Percentiles rank a stretch among this genome's conserved stretches.
phyloP scores from a whole-genome alignment of 2,113 vertebrate species.

The Callaeas wilsoni region DNA sequence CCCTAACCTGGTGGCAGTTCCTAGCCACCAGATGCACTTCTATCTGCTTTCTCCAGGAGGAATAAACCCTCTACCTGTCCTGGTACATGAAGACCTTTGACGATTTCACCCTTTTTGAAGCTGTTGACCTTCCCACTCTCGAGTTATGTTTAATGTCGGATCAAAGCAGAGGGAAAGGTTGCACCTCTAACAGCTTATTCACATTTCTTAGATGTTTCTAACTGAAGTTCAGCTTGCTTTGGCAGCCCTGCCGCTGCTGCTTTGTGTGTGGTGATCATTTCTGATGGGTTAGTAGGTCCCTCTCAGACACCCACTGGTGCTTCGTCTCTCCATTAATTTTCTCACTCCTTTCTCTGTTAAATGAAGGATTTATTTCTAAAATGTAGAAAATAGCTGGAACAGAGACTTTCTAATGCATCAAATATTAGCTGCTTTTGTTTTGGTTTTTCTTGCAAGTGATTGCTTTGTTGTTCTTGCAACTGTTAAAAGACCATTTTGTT shows the following conservation, averaged over 20 bases:
- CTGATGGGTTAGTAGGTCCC: background rate
- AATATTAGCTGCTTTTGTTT: slow-evolving; percentile 6
- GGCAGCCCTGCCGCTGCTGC: background rate
- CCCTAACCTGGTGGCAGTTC: background rate
- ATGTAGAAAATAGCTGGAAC: background rate
- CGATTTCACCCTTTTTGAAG: background rate
- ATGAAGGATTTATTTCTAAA: background rate
- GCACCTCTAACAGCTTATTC: background rate
- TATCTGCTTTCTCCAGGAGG: background rate
- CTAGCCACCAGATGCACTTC: background rate
- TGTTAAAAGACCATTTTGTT: slow-evolving; percentile 29
- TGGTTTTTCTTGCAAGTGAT: background rate
- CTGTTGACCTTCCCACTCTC: background rate
- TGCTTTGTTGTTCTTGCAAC: slow-evolving; percentile 43
- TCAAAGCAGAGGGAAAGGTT: slow-evolving; percentile 39
- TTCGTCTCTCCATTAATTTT: background rate
- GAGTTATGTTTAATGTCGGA: background rate
- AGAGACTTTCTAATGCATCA: slow-evolving; percentile 2
- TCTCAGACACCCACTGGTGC: background rate
- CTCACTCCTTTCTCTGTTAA: background rate
- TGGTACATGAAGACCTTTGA: background rate
- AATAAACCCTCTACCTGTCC: background rate
- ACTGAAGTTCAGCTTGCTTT: slow-evolving; percentile 23
- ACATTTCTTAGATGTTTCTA: slow-evolving; percentile 27
- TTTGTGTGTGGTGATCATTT: background rate